Percentiles rank a stretch among this genome's conserved stretches.
phyloP scores from a whole-genome alignment of 2,888 invertebrate genomes.

The Tetrapedia diversipes region DNA sequence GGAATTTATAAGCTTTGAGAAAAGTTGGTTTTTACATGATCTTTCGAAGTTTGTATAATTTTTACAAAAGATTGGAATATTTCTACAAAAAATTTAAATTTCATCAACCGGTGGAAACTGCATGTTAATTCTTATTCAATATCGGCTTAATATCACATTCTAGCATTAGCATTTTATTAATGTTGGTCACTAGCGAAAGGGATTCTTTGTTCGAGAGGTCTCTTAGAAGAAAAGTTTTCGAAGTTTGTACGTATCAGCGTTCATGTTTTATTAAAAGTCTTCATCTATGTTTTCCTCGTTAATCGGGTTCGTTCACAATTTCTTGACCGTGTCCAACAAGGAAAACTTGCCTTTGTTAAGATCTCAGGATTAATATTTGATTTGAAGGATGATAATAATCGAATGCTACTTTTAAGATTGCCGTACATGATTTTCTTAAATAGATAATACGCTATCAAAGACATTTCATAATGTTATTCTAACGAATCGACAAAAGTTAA shows the following conservation, averaged over 20 bases:
- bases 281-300: not conserved
- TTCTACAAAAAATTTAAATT: slow-evolving; percentile 27
- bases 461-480: too few species aligned
- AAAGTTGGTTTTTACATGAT: too few species aligned
- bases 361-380: too few species aligned
- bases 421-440: not conserved
- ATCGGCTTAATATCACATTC: slow-evolving; percentile 50
- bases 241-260: slow-evolving; percentile 17
- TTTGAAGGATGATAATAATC: slow-evolving; percentile 1
- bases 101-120: not conserved
- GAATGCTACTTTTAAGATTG: not conserved
- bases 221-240: slow-evolving; percentile 13
- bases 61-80: slow-evolving; percentile 16
- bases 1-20: not conserved
- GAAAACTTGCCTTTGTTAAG: slow-evolving; percentile 2
- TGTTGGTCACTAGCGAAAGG: slow-evolving; percentile 25
- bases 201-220: slow-evolving; percentile 3
- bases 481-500: not conserved
- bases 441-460: not conserved
- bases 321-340: not conserved
- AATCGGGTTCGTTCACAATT: slow-evolving; percentile 14
- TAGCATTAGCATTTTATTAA: slow-evolving; percentile 55
- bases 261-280: slow-evolving; percentile 47
- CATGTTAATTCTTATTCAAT: slow-evolving; percentile 49
- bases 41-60: slow-evolving; percentile 28